Conservation (phyloP, 2,797 vertebrate species). For the Enteromius paludinosus region DNA sequence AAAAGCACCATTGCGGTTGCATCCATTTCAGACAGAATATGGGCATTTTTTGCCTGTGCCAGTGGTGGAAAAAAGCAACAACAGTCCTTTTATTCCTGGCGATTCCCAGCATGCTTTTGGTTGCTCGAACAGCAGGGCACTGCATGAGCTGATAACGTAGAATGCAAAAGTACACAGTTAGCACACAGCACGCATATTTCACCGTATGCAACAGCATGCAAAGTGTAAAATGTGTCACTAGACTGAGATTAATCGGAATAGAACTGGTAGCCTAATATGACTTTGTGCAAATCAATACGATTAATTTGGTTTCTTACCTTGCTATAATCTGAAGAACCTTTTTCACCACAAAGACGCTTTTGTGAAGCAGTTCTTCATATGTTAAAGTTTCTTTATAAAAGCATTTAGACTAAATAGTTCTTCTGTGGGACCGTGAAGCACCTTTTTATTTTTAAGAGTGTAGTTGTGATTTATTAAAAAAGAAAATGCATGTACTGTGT, state of each 20-base stretch:
- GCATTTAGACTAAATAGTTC: too few relatives aligned
- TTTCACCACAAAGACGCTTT: too few relatives aligned
- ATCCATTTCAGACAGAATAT: background rate
- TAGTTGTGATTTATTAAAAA: background rate
- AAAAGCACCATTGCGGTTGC: conserved; percentile 1
- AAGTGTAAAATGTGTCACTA: background rate
- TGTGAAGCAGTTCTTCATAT: too few relatives aligned
- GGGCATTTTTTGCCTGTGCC: conserved; percentile 3
- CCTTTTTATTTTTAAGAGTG: too few relatives aligned
- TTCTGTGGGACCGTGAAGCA: too few relatives aligned
- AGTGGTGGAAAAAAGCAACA: conserved; percentile 8
- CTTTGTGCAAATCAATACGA: background rate
- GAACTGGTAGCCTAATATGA: background rate
- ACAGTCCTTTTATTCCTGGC: background rate
- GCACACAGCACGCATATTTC: too few relatives aligned
- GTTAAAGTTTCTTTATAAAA: too few relatives aligned
- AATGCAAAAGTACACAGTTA: background rate
- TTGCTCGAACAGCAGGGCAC: background rate
- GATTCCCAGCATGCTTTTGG: background rate
- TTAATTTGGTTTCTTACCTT: too few relatives aligned
- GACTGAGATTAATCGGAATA: background rate
- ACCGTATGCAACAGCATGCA: too few relatives aligned
- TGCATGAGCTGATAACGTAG: background rate
- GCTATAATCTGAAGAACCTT: too few relatives aligned
- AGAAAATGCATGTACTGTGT: background rate